Evolutionary conservation across 1,140 invertebrate species (phyloP), one percentile per base, ranked within the genome.

Genomic region (Drosophila pachea): DNA sequence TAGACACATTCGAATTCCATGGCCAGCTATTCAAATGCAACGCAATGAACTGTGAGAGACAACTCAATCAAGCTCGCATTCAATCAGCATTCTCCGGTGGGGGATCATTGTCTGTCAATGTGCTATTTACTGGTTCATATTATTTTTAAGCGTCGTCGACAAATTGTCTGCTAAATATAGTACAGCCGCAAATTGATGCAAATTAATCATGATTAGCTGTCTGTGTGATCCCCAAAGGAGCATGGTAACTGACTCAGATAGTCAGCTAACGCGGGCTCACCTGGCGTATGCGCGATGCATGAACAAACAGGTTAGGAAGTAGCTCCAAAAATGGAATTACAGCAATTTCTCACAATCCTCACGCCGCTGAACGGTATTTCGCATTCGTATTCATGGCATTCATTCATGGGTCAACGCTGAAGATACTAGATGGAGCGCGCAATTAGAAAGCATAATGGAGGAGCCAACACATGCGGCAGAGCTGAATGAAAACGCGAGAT

Each of bases 151-250:
- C 9, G 36, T 16, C 68, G 12, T 67, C 76, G 38, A 55, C 43
- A 71, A 67, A 71, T 71, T 68, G 55, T 9, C 47, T 40, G 65
- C 79, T 79, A 84, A 76, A 84, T 74, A 86, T 86, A 84, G 69
- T 66, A 45, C 43, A 35, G 14, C 32, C 38, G 12, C 66, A 84
- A 84, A 84, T 84, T 84, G 79, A 86, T 68, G 81, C 81, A 84
- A 84, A 86, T 84, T 84, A 86, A 84, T 84, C 79, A 84, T 84
- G 79, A 84, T 84, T 84, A 84, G 73, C 55, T 53, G 49, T 58
- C 50, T 61, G 49, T 62, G 43, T 50, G 49, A 52, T 60, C 73
- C 52, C 56, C 22, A 3, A 22, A 22, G 22, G 22, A 22, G 22
- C 22, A 54, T 53, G 50, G 63, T 54, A 55, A 50, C 67, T 29